Evolutionary conservation across 2,888 invertebrate species (phyloP).

Genomic region (Eupithecia pulchellata): DNA sequence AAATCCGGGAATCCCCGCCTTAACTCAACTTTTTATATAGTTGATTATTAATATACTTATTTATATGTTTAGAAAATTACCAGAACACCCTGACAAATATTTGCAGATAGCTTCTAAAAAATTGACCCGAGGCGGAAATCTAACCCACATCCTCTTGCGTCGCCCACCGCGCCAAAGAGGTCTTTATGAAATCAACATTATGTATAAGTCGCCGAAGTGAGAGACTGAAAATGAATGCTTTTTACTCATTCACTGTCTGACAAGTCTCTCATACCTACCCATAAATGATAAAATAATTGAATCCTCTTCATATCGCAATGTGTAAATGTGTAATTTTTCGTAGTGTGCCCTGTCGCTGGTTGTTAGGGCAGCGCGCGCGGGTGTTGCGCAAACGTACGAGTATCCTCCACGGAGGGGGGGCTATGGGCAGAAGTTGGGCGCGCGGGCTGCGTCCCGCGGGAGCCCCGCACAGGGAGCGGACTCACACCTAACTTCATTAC

Average conservation of each 20-base stretch:
- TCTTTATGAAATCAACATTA: background rate
- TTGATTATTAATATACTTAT: too few relatives aligned
- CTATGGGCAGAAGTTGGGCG: constrained; percentile 84
- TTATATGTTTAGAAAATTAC: too few relatives aligned
- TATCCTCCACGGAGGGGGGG: constrained; percentile 79
- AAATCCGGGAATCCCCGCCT: too few relatives aligned
- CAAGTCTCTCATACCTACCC: background rate
- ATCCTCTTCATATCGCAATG: constrained; percentile 38
- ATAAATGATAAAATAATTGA: constrained; percentile 18
- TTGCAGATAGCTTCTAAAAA: too few relatives aligned
- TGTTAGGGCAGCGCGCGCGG: constrained; percentile 82
- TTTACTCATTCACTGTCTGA: background rate
- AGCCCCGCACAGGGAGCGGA: constrained; percentile 73
- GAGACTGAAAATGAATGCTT: too few relatives aligned
- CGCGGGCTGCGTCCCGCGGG: constrained; percentile 81
- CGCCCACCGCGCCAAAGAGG: background rate
- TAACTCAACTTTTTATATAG: too few relatives aligned
- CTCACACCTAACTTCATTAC: constrained; percentile 50
- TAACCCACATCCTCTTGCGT: too few relatives aligned
- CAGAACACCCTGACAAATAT: too few relatives aligned
- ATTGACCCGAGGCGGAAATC: too few relatives aligned
- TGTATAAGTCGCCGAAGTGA: background rate
- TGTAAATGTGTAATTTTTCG: constrained; percentile 80
- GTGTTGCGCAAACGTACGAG: constrained; percentile 81
- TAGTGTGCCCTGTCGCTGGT: constrained; percentile 77